Evolutionary conservation across 2,797 vertebrate genomes (phyloP), one percentile per base, ranked within the genome.

Genomic region (Halcyon smyrnensis): DNA sequence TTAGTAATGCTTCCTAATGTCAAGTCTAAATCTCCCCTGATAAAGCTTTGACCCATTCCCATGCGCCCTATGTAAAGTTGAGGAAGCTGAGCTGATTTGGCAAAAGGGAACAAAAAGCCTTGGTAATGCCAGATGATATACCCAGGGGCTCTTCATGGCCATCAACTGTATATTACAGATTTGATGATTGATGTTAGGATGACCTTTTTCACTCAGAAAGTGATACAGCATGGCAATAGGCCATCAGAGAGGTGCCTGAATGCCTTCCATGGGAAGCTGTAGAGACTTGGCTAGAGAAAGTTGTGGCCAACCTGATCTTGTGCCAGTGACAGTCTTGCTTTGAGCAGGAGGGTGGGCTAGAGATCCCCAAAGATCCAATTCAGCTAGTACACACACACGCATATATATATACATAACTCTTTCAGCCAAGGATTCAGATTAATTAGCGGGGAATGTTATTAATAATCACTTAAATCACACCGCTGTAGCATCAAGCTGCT

Each of bases 51-150:
- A 51, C 4, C 30, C 16, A 8, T 77, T 84, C 6, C 59, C 43
- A 24, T 11, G 0, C 6, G 0, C 11, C 15, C 45, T 53, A 43
- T 50, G 43, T 43, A 43, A 76, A 7, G 27, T 0, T 57, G 23
- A 56, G 24, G 30, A 37, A 54, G 9, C n/a, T 69, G 30, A 21
- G 9, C 12, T 67, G 27, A 6, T 45, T 75, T 51, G 39, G 17
- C 24, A 59, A 89, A 84, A 15, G 4, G 24, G 7, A 87, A 13
- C 18, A n/a, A 48, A 74, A 57, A 62, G 3, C 23, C 28, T 59
- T 83, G 34, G 9, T 20, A 54, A 32, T 30, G 46, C 12, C 63
- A 62, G 24, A 12, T 57, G 39, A 53, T 32, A 43, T 6, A 63
- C 5, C 50, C 43, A 73, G 27, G 17, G 19, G 13, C 20, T 60